Conservation (phyloP, 2,888 invertebrate species). For the Cheiracanthium punctorium region DNA sequence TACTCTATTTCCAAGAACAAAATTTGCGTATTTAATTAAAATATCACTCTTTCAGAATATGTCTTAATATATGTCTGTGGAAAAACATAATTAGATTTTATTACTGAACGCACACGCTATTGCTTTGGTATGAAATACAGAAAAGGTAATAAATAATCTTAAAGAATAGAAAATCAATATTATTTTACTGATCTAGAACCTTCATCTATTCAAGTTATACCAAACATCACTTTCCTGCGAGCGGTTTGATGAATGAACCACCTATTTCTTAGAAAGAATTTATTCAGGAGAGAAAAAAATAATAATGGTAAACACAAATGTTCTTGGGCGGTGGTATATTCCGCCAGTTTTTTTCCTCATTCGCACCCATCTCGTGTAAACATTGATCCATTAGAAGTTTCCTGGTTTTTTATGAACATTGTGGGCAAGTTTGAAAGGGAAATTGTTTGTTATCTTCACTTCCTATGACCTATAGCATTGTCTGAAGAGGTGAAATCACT, state of each 20-base stretch:
- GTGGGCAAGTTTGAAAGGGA: neutral
- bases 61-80: no score
- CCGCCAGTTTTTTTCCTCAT: neutral
- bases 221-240: neutral
- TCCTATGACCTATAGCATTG: neutral
- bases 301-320: neutral
- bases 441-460: neutral
- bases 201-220: no score
- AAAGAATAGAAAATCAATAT: no score
- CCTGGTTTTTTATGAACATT: neutral
- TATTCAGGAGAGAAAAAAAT: neutral
- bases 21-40: no score
- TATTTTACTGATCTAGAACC: no score
- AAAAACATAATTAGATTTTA: no score
- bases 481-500: neutral
- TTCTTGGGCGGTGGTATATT: neutral
- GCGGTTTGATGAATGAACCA: neutral
- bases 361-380: neutral
- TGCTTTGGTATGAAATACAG: no score
- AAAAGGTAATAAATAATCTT: no score
- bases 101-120: no score
- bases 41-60: no score
- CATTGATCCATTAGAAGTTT: neutral
- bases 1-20: no score
- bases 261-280: neutral